Percentiles rank a stretch among this genome's conserved stretches.
Conservation (phyloP, 2,113 vertebrate genomes). For the Varanus salvator region DNA sequence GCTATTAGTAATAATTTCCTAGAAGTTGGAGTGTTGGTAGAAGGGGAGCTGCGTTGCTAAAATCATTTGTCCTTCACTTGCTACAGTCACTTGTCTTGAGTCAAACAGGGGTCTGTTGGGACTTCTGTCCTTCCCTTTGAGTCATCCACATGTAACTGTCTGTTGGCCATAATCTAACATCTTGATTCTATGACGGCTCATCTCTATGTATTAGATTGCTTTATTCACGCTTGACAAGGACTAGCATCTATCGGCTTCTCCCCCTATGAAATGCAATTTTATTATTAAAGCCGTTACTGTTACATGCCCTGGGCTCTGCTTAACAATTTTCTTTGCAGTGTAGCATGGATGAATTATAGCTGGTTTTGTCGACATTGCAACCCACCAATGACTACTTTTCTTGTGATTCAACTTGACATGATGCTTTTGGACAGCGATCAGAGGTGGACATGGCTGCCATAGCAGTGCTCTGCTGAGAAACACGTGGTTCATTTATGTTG, state of each 20-base stretch:
- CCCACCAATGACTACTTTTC: no score
- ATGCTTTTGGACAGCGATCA: not conserved
- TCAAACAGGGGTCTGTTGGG: not conserved
- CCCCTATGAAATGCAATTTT: not conserved
- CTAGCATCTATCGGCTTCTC: not conserved
- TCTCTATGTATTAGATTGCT: not conserved
- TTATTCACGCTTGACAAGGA: not conserved
- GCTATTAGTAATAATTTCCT: not conserved
- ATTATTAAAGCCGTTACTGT: not conserved
- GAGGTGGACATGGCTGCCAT: not conserved
- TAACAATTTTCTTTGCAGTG: not conserved
- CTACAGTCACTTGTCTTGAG: not conserved
- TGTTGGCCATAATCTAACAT: not conserved
- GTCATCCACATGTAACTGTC: not conserved
- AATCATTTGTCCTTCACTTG: no score
- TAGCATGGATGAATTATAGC: not conserved
- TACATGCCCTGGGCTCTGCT: not conserved
- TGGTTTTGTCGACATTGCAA: not conserved
- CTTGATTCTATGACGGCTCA: not conserved
- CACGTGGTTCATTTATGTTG: not conserved
- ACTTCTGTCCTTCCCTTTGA: not conserved
- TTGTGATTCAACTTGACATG: not conserved
- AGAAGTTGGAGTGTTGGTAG: not conserved
- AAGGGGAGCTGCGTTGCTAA: not conserved
- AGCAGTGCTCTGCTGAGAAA: not conserved